Evolutionary conservation across 1,140 invertebrate genomes (phyloP).

Genomic region (Campodea augens): DNA sequence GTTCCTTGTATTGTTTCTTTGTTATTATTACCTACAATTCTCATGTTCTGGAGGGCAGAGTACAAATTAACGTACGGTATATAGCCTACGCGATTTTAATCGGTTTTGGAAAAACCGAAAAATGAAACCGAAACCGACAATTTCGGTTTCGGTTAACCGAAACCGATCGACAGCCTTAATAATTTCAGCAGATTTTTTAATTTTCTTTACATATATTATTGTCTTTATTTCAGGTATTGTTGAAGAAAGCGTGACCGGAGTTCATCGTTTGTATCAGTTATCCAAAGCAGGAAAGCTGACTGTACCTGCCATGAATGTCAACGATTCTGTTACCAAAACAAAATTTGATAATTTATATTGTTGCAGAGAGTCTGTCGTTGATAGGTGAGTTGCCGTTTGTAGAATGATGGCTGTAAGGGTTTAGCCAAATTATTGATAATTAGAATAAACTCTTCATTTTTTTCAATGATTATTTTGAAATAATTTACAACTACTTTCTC

Average conservation of each 20-base stretch:
- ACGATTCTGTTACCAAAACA: constrained; percentile 97
- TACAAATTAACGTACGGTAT: too few relatives aligned
- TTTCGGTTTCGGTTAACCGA: too few relatives aligned
- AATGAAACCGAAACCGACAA: too few relatives aligned
- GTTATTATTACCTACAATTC: too few relatives aligned
- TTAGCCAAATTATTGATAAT: not conserved
- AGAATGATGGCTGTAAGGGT: not conserved
- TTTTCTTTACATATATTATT: not conserved
- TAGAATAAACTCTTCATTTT: constrained; percentile 1
- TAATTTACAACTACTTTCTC: constrained; percentile 6
- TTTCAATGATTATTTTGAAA: constrained; percentile 4
- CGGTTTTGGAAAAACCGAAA: too few relatives aligned
- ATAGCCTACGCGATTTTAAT: too few relatives aligned
- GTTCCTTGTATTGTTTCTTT: too few relatives aligned
- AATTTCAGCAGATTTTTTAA: too few relatives aligned
- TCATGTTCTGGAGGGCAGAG: too few relatives aligned
- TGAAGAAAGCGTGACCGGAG: constrained; percentile 93
- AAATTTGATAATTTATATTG: constrained; percentile 95
- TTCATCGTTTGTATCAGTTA: constrained; percentile 88
- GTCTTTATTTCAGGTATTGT: constrained; percentile 55
- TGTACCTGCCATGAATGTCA: constrained; percentile 98
- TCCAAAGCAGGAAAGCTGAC: constrained; percentile 84
- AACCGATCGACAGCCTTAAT: too few relatives aligned
- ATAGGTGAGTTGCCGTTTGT: constrained; percentile 43
- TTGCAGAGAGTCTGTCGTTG: constrained; percentile 71